phyloP scores from a whole-genome alignment of 2,797 vertebrate species.

The Cephalopachus bancanus region DNA sequence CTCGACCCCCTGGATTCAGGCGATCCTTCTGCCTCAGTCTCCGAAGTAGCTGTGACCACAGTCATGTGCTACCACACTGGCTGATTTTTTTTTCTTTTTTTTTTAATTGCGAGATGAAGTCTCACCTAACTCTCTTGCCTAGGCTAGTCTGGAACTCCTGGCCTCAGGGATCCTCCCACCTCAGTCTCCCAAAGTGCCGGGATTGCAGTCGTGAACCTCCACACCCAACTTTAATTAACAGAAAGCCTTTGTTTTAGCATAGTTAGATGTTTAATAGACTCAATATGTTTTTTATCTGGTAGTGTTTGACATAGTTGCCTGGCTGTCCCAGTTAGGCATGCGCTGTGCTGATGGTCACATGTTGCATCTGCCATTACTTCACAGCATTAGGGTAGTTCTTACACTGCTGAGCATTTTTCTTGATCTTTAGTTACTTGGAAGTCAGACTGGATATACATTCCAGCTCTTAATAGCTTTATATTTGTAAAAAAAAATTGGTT shows the following conservation, averaged over 20 bases:
- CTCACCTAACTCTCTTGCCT: too few species aligned
- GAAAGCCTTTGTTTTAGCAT: slow-evolving; percentile 15
- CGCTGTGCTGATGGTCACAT: neutral
- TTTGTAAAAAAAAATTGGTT: neutral
- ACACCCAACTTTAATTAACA: neutral
- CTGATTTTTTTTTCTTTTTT: too few species aligned
- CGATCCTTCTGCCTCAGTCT: too few species aligned
- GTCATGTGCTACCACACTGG: too few species aligned
- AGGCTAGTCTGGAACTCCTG: too few species aligned
- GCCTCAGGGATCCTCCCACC: too few species aligned
- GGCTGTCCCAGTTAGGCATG: neutral
- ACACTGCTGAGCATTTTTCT: neutral
- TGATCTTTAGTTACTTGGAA: slow-evolving; percentile 13
- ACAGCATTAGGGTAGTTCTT: neutral
- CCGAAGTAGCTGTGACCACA: too few species aligned
- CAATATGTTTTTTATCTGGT: neutral
- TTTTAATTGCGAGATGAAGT: too few species aligned
- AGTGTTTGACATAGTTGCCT: neutral
- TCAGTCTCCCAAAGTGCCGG: too few species aligned
- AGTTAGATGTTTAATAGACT: neutral
- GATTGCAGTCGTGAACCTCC: too few species aligned
- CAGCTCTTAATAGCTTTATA: neutral
- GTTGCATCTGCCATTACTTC: neutral
- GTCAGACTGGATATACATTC: neutral
- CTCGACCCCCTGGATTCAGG: too few species aligned